Evolutionary conservation across 2,888 invertebrate genomes (phyloP), one percentile per base, ranked within the genome.

Genomic region (Epistrophella euchroma): DNA sequence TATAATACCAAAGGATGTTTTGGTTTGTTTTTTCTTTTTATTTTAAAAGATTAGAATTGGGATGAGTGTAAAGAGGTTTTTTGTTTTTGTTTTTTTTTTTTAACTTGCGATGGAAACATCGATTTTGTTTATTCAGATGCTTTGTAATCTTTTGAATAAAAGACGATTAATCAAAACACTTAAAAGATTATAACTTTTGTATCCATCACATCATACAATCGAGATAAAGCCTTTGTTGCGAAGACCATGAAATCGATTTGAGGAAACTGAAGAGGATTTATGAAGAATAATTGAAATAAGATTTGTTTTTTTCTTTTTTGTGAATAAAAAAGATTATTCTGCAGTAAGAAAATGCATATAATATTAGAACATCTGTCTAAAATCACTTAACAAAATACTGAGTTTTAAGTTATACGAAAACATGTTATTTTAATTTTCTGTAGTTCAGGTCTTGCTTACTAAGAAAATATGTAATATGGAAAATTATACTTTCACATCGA

Each of bases 141-240:
- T 52, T 68, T 68, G 52, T 68, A 50, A 68, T 68, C 25, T 52
- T 68, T 52, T 6, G 22, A 37, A 52, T 52, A 35, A 50, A 25
- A 52, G 22, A 37, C 22, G 37, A 37, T 68, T 68, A 68, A 35
- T 37, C 35, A 68, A 52, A 68, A 52, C 68, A 68, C 68, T 68
- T n/a, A 52, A 68, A 52, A 52, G 68, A 68, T 68, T 68, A 68
- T 50, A 68, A 68, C 68, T 68, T 68, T 32, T 68, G 15, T 68
- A 19, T 68, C 9, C 50, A 50, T n/a, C 37, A n/a, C n/a, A n/a
- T n/a, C n/a, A n/a, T 37, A 52, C 22, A 22, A 50, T 62, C 32
- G 10, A 25, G 17, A 37, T 13, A 58, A 22, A 19, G 25, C 10
- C 19, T 17, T 62, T 62, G n/a, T n/a, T 60, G n/a, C n/a, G 10